Percentiles rank a stretch among this genome's conserved stretches.
These are phyloP conservation scores for Hydractinia symbiolongicarpus DNA, from an alignment of 30 jellyfish, hydroid and myxozoan genomes.

Conservation along the genomic window DNA sequence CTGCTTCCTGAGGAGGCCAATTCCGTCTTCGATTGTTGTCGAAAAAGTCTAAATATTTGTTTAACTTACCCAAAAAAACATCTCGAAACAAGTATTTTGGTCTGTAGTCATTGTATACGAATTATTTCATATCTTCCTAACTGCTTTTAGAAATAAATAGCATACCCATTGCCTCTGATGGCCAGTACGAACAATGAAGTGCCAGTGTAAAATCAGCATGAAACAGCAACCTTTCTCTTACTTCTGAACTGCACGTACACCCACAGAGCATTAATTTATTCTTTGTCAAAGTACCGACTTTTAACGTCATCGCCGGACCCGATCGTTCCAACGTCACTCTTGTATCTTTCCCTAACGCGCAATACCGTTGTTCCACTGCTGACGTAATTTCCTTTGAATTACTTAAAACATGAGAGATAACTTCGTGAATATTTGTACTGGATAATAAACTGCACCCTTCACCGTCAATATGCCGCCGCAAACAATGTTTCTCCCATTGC, in stretches of 20 bases:
- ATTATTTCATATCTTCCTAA: background rate
- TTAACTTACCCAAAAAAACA: background rate
- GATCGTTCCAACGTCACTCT: conserved; percentile 21
- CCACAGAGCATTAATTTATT: background rate
- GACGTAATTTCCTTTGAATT: conserved; percentile 5
- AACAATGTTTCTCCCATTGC: conserved; percentile 38
- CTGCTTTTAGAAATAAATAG: background rate
- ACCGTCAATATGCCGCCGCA: conserved; percentile 29
- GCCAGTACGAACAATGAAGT: conserved; percentile 39
- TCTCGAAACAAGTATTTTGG: no score
- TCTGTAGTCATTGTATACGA: no score
- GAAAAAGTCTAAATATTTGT: conserved; percentile 23
- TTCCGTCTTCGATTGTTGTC: conserved; percentile 6
- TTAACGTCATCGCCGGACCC: conserved; percentile 39
- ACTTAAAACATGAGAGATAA: conserved; percentile 7
- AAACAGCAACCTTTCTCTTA: conserved; percentile 2
- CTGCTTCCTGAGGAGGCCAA: conserved; percentile 34
- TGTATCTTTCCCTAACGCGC: background rate
- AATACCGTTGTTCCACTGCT: background rate
- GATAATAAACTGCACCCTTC: conserved; percentile 37
- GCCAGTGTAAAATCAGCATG: conserved; percentile 24
- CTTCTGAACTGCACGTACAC: background rate
- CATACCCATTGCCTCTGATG: conserved; percentile 27
- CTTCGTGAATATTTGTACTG: background rate
- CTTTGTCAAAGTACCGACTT: background rate